phyloP scores from a whole-genome alignment of 92 coral and sea anemone species.

The Phenganax marumi region DNA sequence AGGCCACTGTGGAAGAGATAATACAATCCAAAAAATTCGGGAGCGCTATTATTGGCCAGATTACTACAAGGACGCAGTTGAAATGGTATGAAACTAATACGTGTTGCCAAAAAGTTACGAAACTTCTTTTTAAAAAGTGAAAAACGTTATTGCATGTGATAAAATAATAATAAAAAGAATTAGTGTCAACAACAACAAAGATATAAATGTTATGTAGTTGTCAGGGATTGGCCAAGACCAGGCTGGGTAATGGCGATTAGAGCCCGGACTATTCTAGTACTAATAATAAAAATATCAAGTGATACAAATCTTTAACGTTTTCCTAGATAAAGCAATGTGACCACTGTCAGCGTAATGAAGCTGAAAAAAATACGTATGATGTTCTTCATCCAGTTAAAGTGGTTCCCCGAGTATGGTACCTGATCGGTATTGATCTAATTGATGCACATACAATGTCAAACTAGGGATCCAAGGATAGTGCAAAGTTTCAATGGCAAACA shows the following conservation, averaged over 20 bases:
- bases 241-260: no score
- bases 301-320: background rate
- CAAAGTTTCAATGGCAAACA: no score
- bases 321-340: conserved; percentile 40
- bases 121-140: background rate
- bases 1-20: conserved; percentile 56
- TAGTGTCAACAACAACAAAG: no score
- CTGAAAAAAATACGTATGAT: conserved; percentile 33
- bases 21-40: conserved; percentile 34
- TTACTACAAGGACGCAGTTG: conserved; percentile 48
- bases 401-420: conserved; percentile 43
- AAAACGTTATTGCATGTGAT: no score
- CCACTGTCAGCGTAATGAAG: conserved; percentile 47
- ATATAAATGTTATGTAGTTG: no score
- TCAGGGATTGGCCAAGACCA: no score
- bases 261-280: no score
- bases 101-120: background rate
- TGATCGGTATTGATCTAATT: conserved; percentile 54
- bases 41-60: conserved; percentile 54
- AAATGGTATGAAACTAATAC: conserved; percentile 18
- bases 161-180: no score
- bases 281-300: no score
- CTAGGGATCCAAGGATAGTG: no score
- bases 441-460: conserved; percentile 23
- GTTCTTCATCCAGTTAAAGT: conserved; percentile 48